A percentile compares a stretch with the other conserved stretches of the same genome.
Evolutionary conservation across 2,888 invertebrate genomes (phyloP).

Genomic region (Seladonia tumulorum): DNA sequence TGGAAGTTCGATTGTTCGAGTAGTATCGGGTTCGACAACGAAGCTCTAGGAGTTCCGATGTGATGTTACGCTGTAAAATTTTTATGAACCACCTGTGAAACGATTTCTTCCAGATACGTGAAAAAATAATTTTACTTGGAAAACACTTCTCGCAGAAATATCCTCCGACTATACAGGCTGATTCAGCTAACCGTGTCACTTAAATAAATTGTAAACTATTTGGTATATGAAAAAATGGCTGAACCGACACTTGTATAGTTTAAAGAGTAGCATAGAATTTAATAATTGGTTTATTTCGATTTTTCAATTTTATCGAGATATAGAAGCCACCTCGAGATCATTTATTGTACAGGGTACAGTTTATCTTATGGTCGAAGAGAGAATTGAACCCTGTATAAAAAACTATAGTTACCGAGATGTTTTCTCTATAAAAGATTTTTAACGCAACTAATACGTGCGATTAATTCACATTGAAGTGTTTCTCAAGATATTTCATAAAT

Average conservation of each 20-base stretch:
- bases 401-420: too few relatives aligned
- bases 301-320: background rate
- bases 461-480: too few relatives aligned
- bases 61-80: conserved; percentile 43
- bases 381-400: too few relatives aligned
- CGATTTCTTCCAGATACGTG: background rate
- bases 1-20: conserved; percentile 44
- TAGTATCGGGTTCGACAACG: background rate
- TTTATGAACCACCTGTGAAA: conserved; percentile 54
- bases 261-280: background rate
- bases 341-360: too few relatives aligned
- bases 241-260: background rate
- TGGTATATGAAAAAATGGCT: background rate
- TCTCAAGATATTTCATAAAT: too few relatives aligned
- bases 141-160: background rate
- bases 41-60: background rate
- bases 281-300: too few relatives aligned
- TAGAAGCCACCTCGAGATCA: too few relatives aligned
- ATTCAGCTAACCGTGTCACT: background rate
- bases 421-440: too few relatives aligned
- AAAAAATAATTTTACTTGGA: conserved; percentile 16
- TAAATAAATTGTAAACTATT: background rate
- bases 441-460: too few relatives aligned
- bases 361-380: too few relatives aligned
- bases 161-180: background rate